A percentile compares a stretch with the other conserved stretches of the same genome.
Conservation (phyloP, 2,797 vertebrate species). For the Gastrophryne carolinensis region DNA sequence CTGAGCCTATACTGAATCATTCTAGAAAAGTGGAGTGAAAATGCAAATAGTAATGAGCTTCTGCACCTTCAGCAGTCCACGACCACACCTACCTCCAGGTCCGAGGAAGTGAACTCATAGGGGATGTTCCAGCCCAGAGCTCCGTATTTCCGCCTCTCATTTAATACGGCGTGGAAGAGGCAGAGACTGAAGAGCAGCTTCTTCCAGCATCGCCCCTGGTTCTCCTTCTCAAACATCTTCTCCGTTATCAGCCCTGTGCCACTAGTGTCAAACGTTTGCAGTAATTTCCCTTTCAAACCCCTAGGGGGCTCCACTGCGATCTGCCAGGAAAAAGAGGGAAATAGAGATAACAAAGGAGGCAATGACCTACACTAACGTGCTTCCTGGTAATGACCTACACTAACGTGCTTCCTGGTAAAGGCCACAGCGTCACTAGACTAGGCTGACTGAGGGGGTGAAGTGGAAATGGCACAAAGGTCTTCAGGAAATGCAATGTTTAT, state of each 20-base stretch:
- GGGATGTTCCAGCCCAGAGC: conserved; percentile 66
- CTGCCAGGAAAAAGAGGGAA: conserved; percentile 39
- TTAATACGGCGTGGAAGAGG: conserved; percentile 64
- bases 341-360: too few species aligned
- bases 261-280: conserved; percentile 60
- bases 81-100: conserved; percentile 62
- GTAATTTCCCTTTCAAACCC: conserved; percentile 63
- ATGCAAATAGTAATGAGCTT: too few species aligned
- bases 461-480: too few species aligned
- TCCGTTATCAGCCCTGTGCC: conserved; percentile 59
- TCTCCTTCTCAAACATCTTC: conserved; percentile 53
- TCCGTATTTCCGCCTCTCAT: conserved; percentile 64
- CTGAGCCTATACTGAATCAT: too few species aligned
- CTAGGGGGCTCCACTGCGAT: conserved; percentile 61
- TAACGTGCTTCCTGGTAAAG: too few species aligned
- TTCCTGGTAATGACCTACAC: too few species aligned
- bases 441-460: too few species aligned
- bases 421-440: too few species aligned
- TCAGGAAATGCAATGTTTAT: too few species aligned
- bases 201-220: conserved; percentile 61
- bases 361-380: too few species aligned
- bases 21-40: too few species aligned
- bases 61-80: too few species aligned
- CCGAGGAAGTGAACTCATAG: conserved; percentile 62
- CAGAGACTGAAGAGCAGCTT: conserved; percentile 64